phyloP scores from a whole-genome alignment of 2,888 invertebrate species.

The Drosophila incognita region DNA sequence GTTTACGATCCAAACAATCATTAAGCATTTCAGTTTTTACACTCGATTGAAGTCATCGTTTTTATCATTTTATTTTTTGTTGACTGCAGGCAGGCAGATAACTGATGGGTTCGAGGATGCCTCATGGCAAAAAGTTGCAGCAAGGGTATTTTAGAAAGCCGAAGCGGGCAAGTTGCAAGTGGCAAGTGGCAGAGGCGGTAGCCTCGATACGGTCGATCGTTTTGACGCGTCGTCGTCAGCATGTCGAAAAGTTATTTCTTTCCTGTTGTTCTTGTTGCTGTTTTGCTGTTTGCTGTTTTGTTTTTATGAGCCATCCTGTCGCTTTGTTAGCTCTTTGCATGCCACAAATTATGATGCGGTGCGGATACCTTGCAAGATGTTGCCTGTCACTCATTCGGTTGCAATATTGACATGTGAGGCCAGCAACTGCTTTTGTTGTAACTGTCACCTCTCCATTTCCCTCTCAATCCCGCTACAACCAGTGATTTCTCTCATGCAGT shows the following conservation, averaged over 20 bases:
- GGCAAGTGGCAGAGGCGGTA: slow-evolving; percentile 19
- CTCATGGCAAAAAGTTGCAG: background rate
- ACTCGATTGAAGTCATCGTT: too few species aligned
- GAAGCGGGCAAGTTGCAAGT: slow-evolving; percentile 6
- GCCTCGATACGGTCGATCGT: slow-evolving; percentile 61
- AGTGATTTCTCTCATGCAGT: slow-evolving; percentile 50
- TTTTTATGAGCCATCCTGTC: slow-evolving; percentile 52
- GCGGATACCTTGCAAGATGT: slow-evolving; percentile 9
- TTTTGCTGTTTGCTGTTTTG: slow-evolving; percentile 20
- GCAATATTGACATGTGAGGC: slow-evolving; percentile 43
- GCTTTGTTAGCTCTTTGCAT: slow-evolving; percentile 80
- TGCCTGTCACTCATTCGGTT: slow-evolving; percentile 42
- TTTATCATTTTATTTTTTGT: too few species aligned
- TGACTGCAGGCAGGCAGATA: too few species aligned
- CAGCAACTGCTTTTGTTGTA: slow-evolving; percentile 34
- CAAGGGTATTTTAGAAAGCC: background rate
- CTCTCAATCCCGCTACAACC: slow-evolving; percentile 1
- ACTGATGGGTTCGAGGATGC: background rate
- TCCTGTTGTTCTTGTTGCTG: slow-evolving; percentile 1
- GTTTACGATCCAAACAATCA: too few species aligned
- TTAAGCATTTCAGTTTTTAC: too few species aligned
- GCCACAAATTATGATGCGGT: slow-evolving; percentile 75
- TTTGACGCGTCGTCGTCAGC: slow-evolving; percentile 76
- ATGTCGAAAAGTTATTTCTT: slow-evolving; percentile 60
- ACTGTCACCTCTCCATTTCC: slow-evolving; percentile 1